Conservation (phyloP, 2,797 vertebrate genomes). For the Ctenochaetus hawaiiensis region DNA sequence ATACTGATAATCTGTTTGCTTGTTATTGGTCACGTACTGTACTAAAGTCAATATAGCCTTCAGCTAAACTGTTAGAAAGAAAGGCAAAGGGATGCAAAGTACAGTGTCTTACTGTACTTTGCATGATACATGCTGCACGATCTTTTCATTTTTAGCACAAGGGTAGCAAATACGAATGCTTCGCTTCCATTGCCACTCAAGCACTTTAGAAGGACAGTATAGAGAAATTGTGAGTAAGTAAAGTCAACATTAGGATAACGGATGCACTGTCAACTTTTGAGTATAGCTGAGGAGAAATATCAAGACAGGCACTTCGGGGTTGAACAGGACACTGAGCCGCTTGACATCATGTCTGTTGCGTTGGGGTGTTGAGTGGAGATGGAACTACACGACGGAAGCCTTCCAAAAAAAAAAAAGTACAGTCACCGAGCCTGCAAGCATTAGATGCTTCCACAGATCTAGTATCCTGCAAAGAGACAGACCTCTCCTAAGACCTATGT, state of each 20-base stretch:
- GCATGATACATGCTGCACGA: background rate
- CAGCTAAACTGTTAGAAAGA: too few relatives aligned
- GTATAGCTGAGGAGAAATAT: background rate
- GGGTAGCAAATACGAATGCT: too few relatives aligned
- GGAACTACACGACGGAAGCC: constrained; percentile 33
- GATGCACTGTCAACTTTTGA: background rate
- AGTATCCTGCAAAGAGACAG: background rate
- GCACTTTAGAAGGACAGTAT: too few relatives aligned
- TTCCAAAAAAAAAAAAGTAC: constrained; percentile 18
- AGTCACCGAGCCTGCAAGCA: constrained; percentile 26
- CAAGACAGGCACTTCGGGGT: constrained; percentile 31
- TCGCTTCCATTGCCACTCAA: too few relatives aligned
- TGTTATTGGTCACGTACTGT: background rate
- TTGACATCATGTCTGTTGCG: constrained; percentile 46
- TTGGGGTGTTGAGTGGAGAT: constrained; percentile 10
- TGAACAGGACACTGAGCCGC: constrained; percentile 47
- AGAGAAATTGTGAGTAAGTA: too few relatives aligned
- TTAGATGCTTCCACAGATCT: background rate
- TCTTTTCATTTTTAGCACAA: too few relatives aligned
- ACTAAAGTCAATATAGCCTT: too few relatives aligned
- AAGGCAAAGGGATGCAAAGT: too few relatives aligned
- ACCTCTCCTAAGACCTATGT: background rate
- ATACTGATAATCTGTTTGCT: background rate
- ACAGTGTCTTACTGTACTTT: background rate
- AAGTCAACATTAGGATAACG: too few relatives aligned